These are phyloP conservation scores for Thecophora atra DNA, from an alignment of 2,888 invertebrate species.

Conservation along the genomic window DNA sequence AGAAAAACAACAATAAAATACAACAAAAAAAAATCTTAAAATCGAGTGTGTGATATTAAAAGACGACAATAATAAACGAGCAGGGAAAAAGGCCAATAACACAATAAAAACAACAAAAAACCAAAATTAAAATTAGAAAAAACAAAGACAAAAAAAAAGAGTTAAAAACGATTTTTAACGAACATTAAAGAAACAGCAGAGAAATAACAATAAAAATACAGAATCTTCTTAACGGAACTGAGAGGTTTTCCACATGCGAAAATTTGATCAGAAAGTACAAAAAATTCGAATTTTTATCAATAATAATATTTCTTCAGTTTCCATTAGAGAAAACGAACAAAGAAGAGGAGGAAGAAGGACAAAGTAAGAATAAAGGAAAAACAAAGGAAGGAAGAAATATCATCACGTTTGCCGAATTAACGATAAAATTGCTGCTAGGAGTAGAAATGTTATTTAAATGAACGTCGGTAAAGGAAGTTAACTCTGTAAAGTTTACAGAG, in stretches of 20 bases:
- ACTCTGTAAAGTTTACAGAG: no score
- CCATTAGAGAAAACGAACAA: not conserved
- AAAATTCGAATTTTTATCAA: not conserved
- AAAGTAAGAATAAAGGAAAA: no score
- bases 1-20: not conserved
- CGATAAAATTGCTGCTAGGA: conserved; percentile 52
- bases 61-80: not conserved
- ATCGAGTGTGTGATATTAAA: not conserved
- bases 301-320: conserved; percentile 26
- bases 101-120: not conserved
- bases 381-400: conserved; percentile 34
- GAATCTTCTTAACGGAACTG: not conserved
- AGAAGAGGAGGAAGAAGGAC: no score
- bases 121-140: no score
- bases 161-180: not conserved
- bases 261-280: not conserved
- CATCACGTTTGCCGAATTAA: conserved; percentile 62
- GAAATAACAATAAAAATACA: not conserved
- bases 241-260: not conserved
- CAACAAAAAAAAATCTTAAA: not conserved
- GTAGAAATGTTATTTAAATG: no score
- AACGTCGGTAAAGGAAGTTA: no score
- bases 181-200: no score
- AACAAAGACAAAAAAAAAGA: not conserved
- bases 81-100: no score